Evolutionary conservation across 2,113 vertebrate species (phyloP), one percentile per base, ranked within the genome.

Genomic region (Limnothrissa miodon): DNA sequence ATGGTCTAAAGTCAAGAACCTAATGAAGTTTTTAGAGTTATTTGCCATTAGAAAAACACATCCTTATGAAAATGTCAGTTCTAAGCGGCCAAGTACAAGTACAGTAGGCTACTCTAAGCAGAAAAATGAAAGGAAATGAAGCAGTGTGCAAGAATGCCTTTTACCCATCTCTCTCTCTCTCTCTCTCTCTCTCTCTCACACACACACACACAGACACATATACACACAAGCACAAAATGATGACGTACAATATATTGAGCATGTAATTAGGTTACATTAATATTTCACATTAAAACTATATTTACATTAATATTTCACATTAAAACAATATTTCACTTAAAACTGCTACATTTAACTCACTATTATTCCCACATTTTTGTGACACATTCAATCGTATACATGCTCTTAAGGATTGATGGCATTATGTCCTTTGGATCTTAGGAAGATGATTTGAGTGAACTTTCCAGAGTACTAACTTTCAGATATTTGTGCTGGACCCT

Each of bases 31-130:
- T 56, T 85, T 88, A 83, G 84, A 48, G 80, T 83, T 84, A 89
- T 86, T 86, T 86, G 81, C 83, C 39, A 39, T 74, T 83, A 80
- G 46, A 79, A 81, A 84, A 78, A 45, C 39, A 21, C 74, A n/a
- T 78, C 2, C 82, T 86, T 82, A 87, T 85, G 88, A 87, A 87
- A 87, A 88, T 88, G 86, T 88, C 87, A 89, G 45, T 45, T 86
- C 81, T 84, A 83, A 85, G 80, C 70, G 81, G 85, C 78, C 87
- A 89, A 89, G 86, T 84, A 87, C 66, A 19, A 82, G 66, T 21
- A 19, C 70, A 42, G 29, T n/a, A n/a, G n/a, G n/a, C n/a, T n/a
- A 23, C 53, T 70, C 81, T 78, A 51, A 45, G 48, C 56, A 80
- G 25, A 25, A 79, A 78, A 79, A 1, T 11, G 70, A 78, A 53